phyloP scores from a whole-genome alignment of 2,113 vertebrate genomes.

The Alectura lathami region DNA sequence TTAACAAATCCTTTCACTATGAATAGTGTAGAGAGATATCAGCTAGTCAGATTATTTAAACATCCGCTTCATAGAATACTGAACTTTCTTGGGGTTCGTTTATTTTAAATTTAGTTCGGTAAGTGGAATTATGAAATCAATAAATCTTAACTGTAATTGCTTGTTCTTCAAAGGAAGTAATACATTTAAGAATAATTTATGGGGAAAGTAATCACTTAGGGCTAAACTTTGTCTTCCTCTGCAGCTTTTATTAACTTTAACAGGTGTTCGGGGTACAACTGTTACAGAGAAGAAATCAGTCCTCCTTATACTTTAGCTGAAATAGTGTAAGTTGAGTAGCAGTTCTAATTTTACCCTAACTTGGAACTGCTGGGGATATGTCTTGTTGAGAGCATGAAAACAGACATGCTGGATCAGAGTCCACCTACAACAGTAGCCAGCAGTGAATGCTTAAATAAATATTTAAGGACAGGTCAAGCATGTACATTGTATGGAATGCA shows the following conservation, averaged over 20 bases:
- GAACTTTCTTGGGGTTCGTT: slow-evolving; percentile 59
- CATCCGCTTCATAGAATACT: slow-evolving; percentile 67
- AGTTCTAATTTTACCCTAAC: slow-evolving; percentile 24
- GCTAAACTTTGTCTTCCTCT: slow-evolving; percentile 35
- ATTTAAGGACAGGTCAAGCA: background rate
- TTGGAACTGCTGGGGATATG: slow-evolving; percentile 9
- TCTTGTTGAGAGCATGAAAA: background rate
- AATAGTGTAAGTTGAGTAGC: background rate
- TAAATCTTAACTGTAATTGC: slow-evolving; percentile 63
- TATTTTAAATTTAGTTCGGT: slow-evolving; percentile 64
- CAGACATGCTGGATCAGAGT: background rate
- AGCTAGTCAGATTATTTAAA: slow-evolving; percentile 58
- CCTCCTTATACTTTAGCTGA: background rate
- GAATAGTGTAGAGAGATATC: slow-evolving; percentile 55
- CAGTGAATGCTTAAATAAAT: background rate
- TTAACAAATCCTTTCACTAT: slow-evolving; percentile 74
- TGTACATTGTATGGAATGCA: background rate
- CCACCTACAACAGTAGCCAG: background rate
- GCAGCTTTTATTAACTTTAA: slow-evolving; percentile 50
- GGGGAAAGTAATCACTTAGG: background rate
- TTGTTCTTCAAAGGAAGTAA: slow-evolving; percentile 61
- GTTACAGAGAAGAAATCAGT: background rate
- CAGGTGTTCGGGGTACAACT: slow-evolving; percentile 32
- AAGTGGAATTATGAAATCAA: slow-evolving; percentile 68
- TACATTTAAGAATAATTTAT: slow-evolving; percentile 44